Base-by-base conservation (phyloP, 1,140 invertebrate genomes). In the Chymomyza costata region DNA sequence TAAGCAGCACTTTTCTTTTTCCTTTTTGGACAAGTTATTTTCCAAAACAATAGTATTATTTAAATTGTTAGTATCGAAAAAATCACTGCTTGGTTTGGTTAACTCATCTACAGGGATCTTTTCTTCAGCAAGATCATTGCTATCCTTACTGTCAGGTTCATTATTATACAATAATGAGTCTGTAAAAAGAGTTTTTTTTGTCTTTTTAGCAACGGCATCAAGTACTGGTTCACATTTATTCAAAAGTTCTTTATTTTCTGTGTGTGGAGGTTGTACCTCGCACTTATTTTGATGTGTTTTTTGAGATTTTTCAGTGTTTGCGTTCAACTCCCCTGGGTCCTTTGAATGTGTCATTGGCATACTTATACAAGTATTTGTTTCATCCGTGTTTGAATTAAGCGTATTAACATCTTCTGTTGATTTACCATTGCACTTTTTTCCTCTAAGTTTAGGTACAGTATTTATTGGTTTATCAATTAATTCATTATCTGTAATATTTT, bases 341-440 rank as follows among this genome's bases (percentile, higher is more conserved):
- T 28, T 67, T 41, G 0, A 5, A 11, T 6, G 14, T 43, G 31
- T 30, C 38, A 0, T 5, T 35, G 17, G 14, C 17, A 14, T 10
- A 57, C n/a, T 7, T 30, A 31, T 11, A 43, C n/a, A n/a, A n/a
- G n/a, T n/a, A n/a, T 15, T 15, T 6, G 37, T 32, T 25, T 69
- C 57, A 43, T 41, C 40, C 0, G 19, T 15, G 0, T 10, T 39
- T 10, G 40, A 50, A 2, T 39, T 49, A 11, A 11, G 37, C 6
- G 39, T 32, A 18, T 63, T 64, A 18, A 35, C 34, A 21, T 76
- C 69, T n/a, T 82, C 76, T 2, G 60, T 40, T 0, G 64, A 51
- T 37, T 70, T 71, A 5, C 70, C 70, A 51, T 67, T 82, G 1
- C 70, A 62, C 45, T 83, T 88, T 67, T 87, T 86, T 32, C 88